Evolutionary conservation across 2,113 vertebrate species (phyloP), one percentile per base, ranked within the genome.

Genomic region (Clarias gariepinus): DNA sequence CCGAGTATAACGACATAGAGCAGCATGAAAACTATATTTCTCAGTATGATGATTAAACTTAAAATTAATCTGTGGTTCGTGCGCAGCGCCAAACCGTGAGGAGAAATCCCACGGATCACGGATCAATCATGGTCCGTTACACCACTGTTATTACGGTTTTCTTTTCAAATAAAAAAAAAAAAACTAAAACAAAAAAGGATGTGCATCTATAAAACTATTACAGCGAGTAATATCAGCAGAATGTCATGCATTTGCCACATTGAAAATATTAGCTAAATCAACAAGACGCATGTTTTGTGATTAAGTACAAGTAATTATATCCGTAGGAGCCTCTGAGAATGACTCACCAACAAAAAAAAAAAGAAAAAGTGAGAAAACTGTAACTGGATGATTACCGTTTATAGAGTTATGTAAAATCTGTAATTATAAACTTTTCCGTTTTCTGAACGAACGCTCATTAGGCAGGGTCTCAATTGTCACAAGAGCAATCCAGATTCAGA

Each of bases 401-500:
- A 55, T 11, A 84, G 15, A 23, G 10, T 84, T 19, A 60, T 1
- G 23, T 30, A 55, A 84, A 74, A 61, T 84, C 83, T 36, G 33
- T 73, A 25, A 53, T 77, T 18, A 55, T n/a, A 9, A 19, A 55
- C n/a, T 36, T 71, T 71, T 71, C 64, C 28, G 81, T 33, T 58
- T 80, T 71, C 13, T 3, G 25, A 73, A 81, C 36, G 66, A 23
- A 87, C 84, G 7, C 3, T 73, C 73, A 30, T 80, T 84, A 80
- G 1, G 1, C 25, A 30, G 58, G 41, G 61, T 3, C 18, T 25
- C 52, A 53, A 64, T 53, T 60, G 57, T 33, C 84, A 76, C 23
- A 28, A 66, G 15, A 18, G 71, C 55, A 84, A 83, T 23, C 6
- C 77, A 30, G 85, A 64, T 69, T 60, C 33, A 57, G 74, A 58